Conservation (phyloP, 2,113 vertebrate genomes). For the Ovis canadensis region DNA sequence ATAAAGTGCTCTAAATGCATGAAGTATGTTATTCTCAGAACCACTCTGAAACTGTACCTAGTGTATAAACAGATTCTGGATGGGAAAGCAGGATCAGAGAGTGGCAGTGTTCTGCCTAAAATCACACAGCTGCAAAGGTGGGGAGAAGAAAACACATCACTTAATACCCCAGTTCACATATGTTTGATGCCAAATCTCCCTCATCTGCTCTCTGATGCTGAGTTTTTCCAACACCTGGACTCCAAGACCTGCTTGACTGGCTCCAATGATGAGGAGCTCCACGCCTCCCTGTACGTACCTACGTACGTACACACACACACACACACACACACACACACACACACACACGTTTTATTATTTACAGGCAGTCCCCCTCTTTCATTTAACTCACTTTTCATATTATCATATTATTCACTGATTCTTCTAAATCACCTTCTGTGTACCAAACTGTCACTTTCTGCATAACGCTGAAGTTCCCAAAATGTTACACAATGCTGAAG, state of each 20-base stretch:
- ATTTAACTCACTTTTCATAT: not conserved
- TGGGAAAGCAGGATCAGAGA: not conserved
- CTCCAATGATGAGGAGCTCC: not conserved
- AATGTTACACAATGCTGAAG: not conserved
- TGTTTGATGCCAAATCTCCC: not conserved
- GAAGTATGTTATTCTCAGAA: not conserved
- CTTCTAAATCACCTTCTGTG: not conserved
- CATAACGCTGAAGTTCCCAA: not conserved
- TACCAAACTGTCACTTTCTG: not conserved
- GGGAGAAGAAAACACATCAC: not conserved
- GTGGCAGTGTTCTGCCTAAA: not conserved
- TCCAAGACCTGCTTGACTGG: not conserved
- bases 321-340: not conserved
- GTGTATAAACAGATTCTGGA: not conserved
- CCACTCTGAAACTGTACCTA: not conserved
- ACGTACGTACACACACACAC: not conserved
- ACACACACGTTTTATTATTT: not conserved
- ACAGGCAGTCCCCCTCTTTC: not conserved
- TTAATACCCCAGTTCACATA: not conserved
- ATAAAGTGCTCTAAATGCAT: not conserved
- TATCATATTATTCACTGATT: not conserved
- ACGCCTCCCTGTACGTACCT: rapidly evolving
- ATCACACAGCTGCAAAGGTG: not conserved
- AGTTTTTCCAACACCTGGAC: not conserved
- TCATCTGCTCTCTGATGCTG: not conserved